phyloP scores from a whole-genome alignment of 2,888 invertebrate species.

The Agriotes lineatus region DNA sequence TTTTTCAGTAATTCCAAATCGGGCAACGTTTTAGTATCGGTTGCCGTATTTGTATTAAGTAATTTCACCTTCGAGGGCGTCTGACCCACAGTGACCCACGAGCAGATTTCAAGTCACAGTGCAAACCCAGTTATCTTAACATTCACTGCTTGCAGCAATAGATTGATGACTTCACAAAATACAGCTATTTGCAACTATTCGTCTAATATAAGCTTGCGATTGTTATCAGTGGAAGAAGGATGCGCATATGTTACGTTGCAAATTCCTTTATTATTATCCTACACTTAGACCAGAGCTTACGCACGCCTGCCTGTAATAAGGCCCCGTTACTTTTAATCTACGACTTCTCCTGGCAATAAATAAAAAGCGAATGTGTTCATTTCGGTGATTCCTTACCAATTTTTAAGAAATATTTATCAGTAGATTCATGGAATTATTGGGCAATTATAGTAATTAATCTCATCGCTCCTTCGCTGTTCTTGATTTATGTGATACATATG shows the following conservation, averaged over 20 bases:
- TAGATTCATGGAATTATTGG: neutral
- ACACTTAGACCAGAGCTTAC: slow-evolving; percentile 4
- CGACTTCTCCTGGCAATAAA: slow-evolving; percentile 7
- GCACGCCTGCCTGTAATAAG: slow-evolving; percentile 13
- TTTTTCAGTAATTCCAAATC: neutral
- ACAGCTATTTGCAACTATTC: slow-evolving; percentile 38
- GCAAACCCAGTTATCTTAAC: slow-evolving; percentile 46
- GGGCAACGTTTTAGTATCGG: neutral
- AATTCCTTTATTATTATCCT: slow-evolving; percentile 19
- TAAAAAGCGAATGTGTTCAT: slow-evolving; percentile 5
- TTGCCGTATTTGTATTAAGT: slow-evolving; percentile 33
- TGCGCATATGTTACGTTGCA: slow-evolving; percentile 7
- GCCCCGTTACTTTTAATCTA: slow-evolving; percentile 29
- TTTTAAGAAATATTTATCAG: slow-evolving; percentile 5
- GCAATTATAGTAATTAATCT: slow-evolving; percentile 13
- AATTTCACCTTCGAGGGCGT: slow-evolving; percentile 44
- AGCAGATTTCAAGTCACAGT: slow-evolving; percentile 44
- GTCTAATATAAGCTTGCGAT: slow-evolving; percentile 36
- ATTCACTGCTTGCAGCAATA: slow-evolving; percentile 38
- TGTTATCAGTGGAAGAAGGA: slow-evolving; percentile 35
- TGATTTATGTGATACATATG: no score
- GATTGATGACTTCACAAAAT: slow-evolving; percentile 41
- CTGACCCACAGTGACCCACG: slow-evolving; percentile 46
- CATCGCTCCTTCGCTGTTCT: slow-evolving; percentile 2
- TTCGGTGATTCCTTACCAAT: neutral